These are phyloP conservation scores for Aldabrachelys gigantea DNA, from an alignment of 2,113 vertebrate genomes.

Conservation along the genomic window DNA sequence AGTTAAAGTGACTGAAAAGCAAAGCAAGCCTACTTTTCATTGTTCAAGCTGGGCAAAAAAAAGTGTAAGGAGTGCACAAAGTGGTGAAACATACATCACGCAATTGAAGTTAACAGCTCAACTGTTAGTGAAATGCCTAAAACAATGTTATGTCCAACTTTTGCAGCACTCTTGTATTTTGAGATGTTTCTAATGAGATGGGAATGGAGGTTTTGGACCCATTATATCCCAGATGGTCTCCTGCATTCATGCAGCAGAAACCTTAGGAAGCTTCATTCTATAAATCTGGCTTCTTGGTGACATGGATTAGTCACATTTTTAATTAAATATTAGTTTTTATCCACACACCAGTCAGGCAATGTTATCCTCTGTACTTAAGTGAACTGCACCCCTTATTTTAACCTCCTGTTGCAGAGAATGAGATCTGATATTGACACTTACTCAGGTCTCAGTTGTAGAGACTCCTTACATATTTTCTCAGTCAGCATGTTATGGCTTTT, in stretches of 20 bases:
- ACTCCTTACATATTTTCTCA: neutral
- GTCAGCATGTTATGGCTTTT: neutral
- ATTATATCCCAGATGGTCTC: neutral
- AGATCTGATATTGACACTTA: neutral
- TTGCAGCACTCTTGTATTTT: no score
- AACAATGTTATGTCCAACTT: no score
- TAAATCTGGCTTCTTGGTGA: neutral
- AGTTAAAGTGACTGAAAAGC: neutral
- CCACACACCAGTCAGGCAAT: neutral
- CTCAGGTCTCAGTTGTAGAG: neutral
- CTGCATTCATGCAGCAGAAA: neutral
- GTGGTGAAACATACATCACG: neutral
- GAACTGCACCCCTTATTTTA: neutral
- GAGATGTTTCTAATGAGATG: neutral
- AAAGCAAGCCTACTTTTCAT: neutral
- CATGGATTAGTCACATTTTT: neutral
- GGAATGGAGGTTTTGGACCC: neutral
- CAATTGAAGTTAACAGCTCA: neutral
- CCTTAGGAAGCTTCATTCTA: neutral
- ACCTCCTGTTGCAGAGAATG: neutral
- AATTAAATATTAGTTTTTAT: neutral
- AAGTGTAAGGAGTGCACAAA: neutral
- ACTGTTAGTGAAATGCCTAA: no score
- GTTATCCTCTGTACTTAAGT: neutral
- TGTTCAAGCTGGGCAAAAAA: neutral